Evolutionary conservation across 2,797 vertebrate genomes (phyloP).

Genomic region (Phataginus tricuspis): DNA sequence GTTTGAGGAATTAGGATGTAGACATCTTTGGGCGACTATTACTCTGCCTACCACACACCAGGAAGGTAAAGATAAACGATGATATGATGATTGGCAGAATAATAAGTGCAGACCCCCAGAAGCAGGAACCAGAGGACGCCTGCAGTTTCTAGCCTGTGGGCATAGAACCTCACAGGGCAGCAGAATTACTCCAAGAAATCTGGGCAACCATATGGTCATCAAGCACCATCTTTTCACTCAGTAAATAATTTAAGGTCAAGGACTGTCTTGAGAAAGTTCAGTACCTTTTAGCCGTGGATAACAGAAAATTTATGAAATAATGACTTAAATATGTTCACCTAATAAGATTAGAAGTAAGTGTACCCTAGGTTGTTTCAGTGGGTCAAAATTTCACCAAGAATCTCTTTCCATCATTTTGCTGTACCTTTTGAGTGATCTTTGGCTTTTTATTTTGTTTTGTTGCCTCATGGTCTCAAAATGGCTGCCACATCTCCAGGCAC

Average conservation of each 20-base stretch:
- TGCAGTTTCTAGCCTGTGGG: not conserved
- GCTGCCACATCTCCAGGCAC: not conserved
- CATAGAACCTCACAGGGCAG: not conserved
- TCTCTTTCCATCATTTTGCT: not conserved
- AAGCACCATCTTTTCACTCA: not conserved
- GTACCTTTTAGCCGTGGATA: not conserved
- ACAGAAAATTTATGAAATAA: not conserved
- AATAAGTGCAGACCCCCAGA: not conserved
- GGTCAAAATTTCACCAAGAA: not conserved
- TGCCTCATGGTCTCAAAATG: not conserved
- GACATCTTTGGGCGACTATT: not conserved
- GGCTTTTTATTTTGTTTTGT: not conserved
- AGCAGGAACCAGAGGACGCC: not conserved
- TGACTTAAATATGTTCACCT: not conserved
- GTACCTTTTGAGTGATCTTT: not conserved
- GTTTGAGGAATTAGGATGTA: not conserved
- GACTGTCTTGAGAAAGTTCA: not conserved
- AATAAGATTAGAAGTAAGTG: not conserved
- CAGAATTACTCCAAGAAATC: not conserved
- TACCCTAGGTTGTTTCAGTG: not conserved
- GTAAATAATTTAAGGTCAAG: not conserved
- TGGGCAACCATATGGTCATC: accelerated
- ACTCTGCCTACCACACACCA: too few species aligned
- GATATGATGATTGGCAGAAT: not conserved
- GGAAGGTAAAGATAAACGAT: not conserved